phyloP scores from a whole-genome alignment of 2,113 vertebrate genomes.

The Sarotherodon lohbergeri region DNA sequence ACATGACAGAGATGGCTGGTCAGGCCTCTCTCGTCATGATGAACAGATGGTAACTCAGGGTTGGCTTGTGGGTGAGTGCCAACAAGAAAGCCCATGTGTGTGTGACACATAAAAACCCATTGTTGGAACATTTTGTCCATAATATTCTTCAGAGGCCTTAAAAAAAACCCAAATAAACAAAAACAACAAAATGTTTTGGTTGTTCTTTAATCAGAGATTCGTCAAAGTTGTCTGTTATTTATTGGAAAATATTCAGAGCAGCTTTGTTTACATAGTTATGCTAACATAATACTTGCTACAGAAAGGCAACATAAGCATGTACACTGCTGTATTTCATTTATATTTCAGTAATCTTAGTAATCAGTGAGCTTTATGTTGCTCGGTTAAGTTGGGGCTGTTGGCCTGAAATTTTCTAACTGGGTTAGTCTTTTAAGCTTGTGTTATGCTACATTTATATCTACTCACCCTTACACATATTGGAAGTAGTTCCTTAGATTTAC shows the following conservation, averaged over 20 bases:
- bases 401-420: not conserved
- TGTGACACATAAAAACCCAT: conserved; percentile 39
- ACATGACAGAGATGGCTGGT: conserved; percentile 52
- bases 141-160: not conserved
- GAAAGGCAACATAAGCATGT: not conserved
- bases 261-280: not conserved
- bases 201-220: not conserved
- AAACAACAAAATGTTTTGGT: not conserved
- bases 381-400: not conserved
- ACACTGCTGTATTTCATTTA: not conserved
- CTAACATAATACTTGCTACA: not conserved
- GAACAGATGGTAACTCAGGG: conserved; percentile 75
- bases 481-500: not conserved
- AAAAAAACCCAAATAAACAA: fast-evolving
- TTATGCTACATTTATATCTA: not conserved
- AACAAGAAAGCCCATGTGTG: conserved; percentile 53
- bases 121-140: conserved; percentile 15
- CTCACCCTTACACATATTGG: not conserved
- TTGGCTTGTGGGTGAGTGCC: conserved; percentile 62
- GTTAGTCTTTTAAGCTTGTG: not conserved
- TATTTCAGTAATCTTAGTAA: not conserved
- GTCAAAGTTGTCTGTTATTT: not conserved
- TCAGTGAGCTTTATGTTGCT: not conserved
- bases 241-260: not conserved
- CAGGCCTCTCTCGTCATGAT: conserved; percentile 47